Evolutionary conservation across 1,140 invertebrate species (phyloP), one percentile per base, ranked within the genome.

Genomic region (Brachionus asplanchnoidis): DNA sequence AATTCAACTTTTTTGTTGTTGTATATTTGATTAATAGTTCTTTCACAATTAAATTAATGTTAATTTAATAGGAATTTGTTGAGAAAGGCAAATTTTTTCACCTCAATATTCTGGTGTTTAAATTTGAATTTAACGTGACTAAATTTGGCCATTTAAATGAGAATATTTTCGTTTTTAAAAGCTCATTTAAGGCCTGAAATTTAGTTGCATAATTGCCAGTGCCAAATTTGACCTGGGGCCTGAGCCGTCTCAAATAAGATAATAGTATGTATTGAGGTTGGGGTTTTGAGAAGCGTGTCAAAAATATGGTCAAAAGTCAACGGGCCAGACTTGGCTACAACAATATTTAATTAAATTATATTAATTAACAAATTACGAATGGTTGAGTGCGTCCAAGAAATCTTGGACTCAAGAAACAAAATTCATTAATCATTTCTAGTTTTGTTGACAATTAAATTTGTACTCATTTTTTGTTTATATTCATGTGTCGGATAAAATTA

Each of bases 111-210:
- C 32, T 68, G 26, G 26, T 32, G 32, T 68, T 32, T 32, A 68
- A 68, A 68, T 68, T 32, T 32, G 66, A 68, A 68, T 68, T 68
- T 68, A 68, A 68, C 66, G 66, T 68, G 66, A 68, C 66, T 68
- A 68, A 68, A 68, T 68, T 68, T n/a, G 36, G 66, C 28, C 66
- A 68, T 60, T 68, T 32, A 68, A 32, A n/a, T 68, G 36, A 28
- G 66, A 68, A 68, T 40, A 32, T 32, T 68, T 68, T 40, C 66
- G 26, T 14, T 32, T 36, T 68, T 40, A 68, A 68, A 40, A 32
- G 66, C 32, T 68, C 26, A 68, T 32, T 68, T 68, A 68, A n/a
- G 4, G 32, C 26, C 3, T 9, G n/a, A 60, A 60, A 23, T 60
- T 20, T 9, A 26, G 53, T 60, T 60, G 53, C 53, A 60, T 60